A percentile compares a stretch with the other conserved stretches of the same genome.
phyloP scores from a whole-genome alignment of 2,797 vertebrate genomes.

The Antrozous pallidus region DNA sequence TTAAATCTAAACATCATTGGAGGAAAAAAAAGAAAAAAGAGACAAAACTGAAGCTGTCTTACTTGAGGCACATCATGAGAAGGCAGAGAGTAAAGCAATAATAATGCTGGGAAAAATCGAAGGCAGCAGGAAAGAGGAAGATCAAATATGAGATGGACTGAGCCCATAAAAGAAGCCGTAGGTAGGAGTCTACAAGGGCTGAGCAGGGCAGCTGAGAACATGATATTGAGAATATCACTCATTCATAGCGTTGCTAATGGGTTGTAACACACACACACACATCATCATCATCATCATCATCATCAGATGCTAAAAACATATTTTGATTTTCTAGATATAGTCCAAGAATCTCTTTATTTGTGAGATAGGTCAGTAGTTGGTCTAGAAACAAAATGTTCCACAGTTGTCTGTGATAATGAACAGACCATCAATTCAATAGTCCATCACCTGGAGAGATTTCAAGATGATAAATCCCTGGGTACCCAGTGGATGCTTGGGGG shows the following conservation, averaged over 20 bases:
- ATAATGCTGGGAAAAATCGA: neutral
- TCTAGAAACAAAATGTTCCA: neutral
- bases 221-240: neutral
- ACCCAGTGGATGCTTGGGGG: neutral
- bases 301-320: neutral
- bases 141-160: neutral
- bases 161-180: neutral
- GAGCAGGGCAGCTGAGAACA: neutral
- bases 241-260: neutral
- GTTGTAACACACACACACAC: neutral
- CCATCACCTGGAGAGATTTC: neutral
- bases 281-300: too few relatives aligned
- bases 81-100: neutral
- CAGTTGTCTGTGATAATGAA: too few relatives aligned
- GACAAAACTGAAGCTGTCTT: neutral
- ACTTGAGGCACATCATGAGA: neutral
- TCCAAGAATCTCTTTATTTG: neutral
- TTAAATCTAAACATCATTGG: neutral
- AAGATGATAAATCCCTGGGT: neutral
- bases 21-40: neutral
- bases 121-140: neutral
- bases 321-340: neutral
- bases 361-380: neutral
- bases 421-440: too few relatives aligned
- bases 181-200: too few relatives aligned